Conservation (phyloP, 2,888 invertebrate genomes). For the Microctonus aethiopoides region DNA sequence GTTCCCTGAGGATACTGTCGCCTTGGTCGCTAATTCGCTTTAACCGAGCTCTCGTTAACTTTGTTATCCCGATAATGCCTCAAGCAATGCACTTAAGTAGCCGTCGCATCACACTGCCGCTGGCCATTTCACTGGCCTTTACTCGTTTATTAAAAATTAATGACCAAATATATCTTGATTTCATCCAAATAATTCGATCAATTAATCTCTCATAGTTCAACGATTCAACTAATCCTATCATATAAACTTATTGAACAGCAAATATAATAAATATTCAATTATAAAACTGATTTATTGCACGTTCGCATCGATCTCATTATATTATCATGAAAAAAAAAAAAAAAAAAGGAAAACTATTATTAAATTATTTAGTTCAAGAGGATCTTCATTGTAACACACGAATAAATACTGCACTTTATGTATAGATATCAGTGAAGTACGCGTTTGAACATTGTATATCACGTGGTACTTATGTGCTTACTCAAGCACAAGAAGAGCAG, state of each 20-base stretch:
- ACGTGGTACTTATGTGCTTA: constrained; percentile 22
- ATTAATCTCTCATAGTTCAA: neutral
- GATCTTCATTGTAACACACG: neutral
- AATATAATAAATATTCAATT: no score
- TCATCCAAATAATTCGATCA: neutral
- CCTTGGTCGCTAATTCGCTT: constrained; percentile 52
- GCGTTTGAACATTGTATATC: constrained; percentile 20
- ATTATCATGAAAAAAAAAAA: no score
- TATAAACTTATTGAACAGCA: neutral
- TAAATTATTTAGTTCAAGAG: no score
- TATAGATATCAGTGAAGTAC: neutral
- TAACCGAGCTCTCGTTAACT: constrained; percentile 62
- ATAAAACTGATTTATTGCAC: no score
- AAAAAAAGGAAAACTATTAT: no score
- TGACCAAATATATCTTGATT: neutral
- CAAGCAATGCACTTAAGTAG: constrained; percentile 60
- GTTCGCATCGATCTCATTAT: no score
- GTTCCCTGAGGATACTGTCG: constrained; percentile 37
- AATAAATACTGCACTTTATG: neutral
- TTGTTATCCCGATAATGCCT: constrained; percentile 58
- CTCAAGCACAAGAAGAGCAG: constrained; percentile 25
- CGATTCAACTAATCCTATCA: neutral
- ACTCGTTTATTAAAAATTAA: constrained; percentile 58
- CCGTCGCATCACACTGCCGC: constrained; percentile 54
- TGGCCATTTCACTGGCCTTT: constrained; percentile 50